Evolutionary conservation across 2,113 vertebrate genomes (phyloP), one percentile per base, ranked within the genome.

Genomic region (Irena cyanogastra): DNA sequence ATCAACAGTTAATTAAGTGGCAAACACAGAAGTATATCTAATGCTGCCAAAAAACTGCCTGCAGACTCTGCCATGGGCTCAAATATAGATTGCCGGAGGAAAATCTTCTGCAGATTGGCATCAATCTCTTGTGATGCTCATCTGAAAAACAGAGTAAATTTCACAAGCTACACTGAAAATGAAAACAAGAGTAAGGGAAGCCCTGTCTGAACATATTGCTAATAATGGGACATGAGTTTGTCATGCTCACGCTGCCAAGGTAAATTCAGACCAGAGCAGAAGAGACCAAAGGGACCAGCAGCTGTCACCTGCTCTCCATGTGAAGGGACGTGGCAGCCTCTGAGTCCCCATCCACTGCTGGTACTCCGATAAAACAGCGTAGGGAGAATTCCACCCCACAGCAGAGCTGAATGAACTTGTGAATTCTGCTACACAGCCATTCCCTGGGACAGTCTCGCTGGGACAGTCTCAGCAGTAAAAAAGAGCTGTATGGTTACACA

Each of bases 1-100:
- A 87, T 95, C 97, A 95, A 94, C 86, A 97, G 90, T 94, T 95
- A 96, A 95, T 97, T 95, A 97, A 96, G 85, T 91, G 95, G 81
- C 85, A 94, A 94, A 85, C 41, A 75, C 69, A 83, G 79, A 96
- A 92, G 24, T 44, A 80, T 72, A 31, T 45, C 19, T 65, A 69
- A 57, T 37, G 45, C 59, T 90, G 86, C 80, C 94, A 96, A 70
- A 83, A 89, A 81, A 87, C 78, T 84, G 65, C 66, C 83, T 89
- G n/a, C 22, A 92, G 71, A 80, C 68, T 94, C 80, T 87, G 60
- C 76, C 57, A 68, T 24, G 75, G 93, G 13, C 53, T 88, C 68
- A 82, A 64, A 91, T 94, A 90, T 84, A 83, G 47, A 79, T 81
- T 91, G 41, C 70, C 88, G 88, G 92, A 93, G 42, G 26, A 77